Evolutionary conservation across 1,140 invertebrate genomes (phyloP), one percentile per base, ranked within the genome.

Genomic region (Armadillidium nasatum): DNA sequence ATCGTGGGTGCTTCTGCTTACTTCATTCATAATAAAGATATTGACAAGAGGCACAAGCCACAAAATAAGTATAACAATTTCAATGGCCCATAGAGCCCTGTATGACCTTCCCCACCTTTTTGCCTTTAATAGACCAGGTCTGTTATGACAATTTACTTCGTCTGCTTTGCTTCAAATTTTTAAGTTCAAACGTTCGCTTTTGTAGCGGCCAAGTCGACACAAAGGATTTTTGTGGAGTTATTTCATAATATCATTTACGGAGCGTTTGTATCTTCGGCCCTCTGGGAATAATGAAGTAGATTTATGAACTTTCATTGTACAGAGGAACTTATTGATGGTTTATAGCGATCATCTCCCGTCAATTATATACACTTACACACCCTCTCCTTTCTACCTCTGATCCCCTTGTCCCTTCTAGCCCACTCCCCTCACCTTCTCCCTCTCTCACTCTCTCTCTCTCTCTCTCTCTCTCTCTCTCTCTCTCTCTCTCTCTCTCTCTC

Each of bases 271-370:
- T 19, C 46, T n/a, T n/a, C n/a, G n/a, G n/a, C 46, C 46, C 46
- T 60, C 50, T 60, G 50, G 50, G 50, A 7, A 7, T 60, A 60
- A 60, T 60, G 50, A 60, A 60, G 50, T 60, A 60, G 50, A 60
- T 60, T 13, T 60, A 60, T 19, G 19, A 7, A 15, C 11, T 13
- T 60, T 60, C 50, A 15, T 60, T 60, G 50, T 60, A 13, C 11
- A 15, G 50, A 15, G 2, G 11, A 60, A 60, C 50, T 60, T 60
- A 15, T 60, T 13, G 11, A 13, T 60, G 19, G 11, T 60, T 15
- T 60, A 15, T 60, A 60, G 19, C 50, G 19, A 33, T 33, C 33
- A 33, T 33, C 33, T 33, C 33, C 33, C 33, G 33, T 33, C 33
- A 33, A n/a, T n/a, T n/a, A n/a, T n/a, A n/a, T n/a, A n/a, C n/a